These are phyloP conservation scores for Ceratosolen fusciceps DNA, from an alignment of 1,140 invertebrate species.

Conservation along the genomic window DNA sequence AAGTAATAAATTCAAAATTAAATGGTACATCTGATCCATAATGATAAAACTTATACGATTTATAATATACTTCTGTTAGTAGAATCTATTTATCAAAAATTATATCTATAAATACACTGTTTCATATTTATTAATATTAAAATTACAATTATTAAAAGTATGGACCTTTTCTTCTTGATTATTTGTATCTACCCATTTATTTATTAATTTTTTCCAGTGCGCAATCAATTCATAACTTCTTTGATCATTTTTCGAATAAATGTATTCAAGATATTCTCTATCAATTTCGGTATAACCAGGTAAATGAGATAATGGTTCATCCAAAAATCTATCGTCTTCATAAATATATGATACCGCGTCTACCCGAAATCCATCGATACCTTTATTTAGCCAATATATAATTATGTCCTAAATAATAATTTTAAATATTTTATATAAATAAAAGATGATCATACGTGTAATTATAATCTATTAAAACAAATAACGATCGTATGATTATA, in stretches of 20 bases:
- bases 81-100: conserved; percentile 59
- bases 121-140: neutral
- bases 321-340: conserved; percentile 73
- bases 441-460: too few species aligned
- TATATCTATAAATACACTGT: too few species aligned
- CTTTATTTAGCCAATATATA: conserved; percentile 78
- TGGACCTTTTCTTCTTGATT: conserved; percentile 43
- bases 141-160: neutral
- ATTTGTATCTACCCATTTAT: conserved; percentile 62
- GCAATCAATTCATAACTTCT: conserved; percentile 76
- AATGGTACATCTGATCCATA: conserved; percentile 75
- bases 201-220: conserved; percentile 75
- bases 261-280: conserved; percentile 75
- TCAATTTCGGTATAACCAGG: conserved; percentile 62
- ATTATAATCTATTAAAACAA: too few species aligned
- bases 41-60: conserved; percentile 71
- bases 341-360: conserved; percentile 75
- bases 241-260: conserved; percentile 75
- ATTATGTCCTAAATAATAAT: conserved; percentile 62
- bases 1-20: conserved; percentile 72
- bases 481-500: too few species aligned
- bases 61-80: conserved; percentile 73
- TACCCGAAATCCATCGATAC: conserved; percentile 81
- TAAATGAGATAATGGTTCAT: conserved; percentile 72
- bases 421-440: too few species aligned